Evolutionary conservation across 1,140 invertebrate species (phyloP).

Genomic region (Psix sp.): DNA sequence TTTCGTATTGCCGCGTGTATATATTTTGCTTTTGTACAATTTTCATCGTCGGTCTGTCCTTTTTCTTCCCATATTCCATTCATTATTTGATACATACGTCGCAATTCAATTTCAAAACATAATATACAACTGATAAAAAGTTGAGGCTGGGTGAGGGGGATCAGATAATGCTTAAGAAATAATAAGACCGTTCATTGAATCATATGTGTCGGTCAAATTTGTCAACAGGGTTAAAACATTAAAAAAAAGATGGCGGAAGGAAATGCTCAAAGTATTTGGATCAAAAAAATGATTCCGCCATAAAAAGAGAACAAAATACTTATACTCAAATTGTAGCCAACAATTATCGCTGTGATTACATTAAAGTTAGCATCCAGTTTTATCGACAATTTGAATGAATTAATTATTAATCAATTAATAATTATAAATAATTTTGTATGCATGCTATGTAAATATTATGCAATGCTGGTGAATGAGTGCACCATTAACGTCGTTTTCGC

Average conservation of each 20-base stretch:
- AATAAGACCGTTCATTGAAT: constrained; percentile 33
- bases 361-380: constrained; percentile 52
- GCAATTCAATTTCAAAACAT: constrained; percentile 60
- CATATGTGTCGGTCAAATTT: constrained; percentile 43
- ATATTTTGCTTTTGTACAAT: constrained; percentile 64
- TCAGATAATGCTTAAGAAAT: constrained; percentile 39
- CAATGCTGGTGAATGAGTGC: constrained; percentile 69
- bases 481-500: constrained; percentile 11
- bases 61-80: constrained; percentile 55
- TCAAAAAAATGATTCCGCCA: not conserved
- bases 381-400: constrained; percentile 37
- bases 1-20: constrained; percentile 60
- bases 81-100: constrained; percentile 62
- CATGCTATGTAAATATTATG: constrained; percentile 76
- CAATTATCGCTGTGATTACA: constrained; percentile 71
- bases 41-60: constrained; percentile 53
- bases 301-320: not conserved
- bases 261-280: constrained; percentile 22
- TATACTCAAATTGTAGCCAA: constrained; percentile 62
- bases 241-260: constrained; percentile 15
- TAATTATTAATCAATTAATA: constrained; percentile 70
- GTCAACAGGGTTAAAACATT: constrained; percentile 29
- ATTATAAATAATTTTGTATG: constrained; percentile 74
- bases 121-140: constrained; percentile 60
- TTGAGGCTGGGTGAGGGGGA: not conserved